phyloP scores from a whole-genome alignment of 1,140 invertebrate species.

The Chlorops oryzae region DNA sequence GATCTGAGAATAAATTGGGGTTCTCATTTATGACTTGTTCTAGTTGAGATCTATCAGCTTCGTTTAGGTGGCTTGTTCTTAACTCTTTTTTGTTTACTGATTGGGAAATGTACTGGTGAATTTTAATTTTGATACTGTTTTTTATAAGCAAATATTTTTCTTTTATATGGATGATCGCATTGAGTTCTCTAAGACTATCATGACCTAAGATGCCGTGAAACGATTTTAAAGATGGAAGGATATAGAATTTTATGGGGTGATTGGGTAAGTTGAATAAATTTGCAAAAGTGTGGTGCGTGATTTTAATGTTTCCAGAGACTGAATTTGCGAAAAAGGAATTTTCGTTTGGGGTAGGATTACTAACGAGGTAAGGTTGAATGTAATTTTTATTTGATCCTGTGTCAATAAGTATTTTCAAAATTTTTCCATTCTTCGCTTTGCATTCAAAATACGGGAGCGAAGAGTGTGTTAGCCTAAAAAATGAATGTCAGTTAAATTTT shows the following conservation, averaged over 20 bases:
- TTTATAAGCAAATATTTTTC: slow-evolving; percentile 7
- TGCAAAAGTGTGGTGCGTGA: slow-evolving; percentile 9
- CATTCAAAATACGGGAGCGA: slow-evolving; percentile 20
- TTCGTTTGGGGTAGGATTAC: slow-evolving; percentile 11
- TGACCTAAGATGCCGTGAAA: slow-evolving; percentile 16
- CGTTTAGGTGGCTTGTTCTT: neutral
- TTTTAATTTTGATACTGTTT: neutral
- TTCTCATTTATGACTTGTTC: no score
- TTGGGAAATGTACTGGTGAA: slow-evolving; percentile 10
- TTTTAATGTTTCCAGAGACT: slow-evolving; percentile 8
- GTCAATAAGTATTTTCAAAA: slow-evolving; percentile 14
- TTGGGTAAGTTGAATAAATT: slow-evolving; percentile 1
- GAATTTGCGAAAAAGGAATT: slow-evolving; percentile 9
- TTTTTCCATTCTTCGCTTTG: slow-evolving; percentile 11
- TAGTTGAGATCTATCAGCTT: no score
- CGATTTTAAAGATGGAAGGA: slow-evolving; percentile 10
- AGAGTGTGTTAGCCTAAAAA: slow-evolving; percentile 19
- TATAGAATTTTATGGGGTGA: slow-evolving; percentile 6
- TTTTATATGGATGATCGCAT: slow-evolving; percentile 6
- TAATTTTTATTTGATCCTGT: slow-evolving; percentile 18
- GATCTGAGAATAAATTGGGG: slow-evolving; percentile 10
- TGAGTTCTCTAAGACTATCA: slow-evolving; percentile 12
- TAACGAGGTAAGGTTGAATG: slow-evolving; percentile 10
- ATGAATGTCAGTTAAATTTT: no score
- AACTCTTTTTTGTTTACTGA: slow-evolving; percentile 6